Conservation (phyloP, 2,113 vertebrate species). For the Chiloscyllium plagiosum region DNA sequence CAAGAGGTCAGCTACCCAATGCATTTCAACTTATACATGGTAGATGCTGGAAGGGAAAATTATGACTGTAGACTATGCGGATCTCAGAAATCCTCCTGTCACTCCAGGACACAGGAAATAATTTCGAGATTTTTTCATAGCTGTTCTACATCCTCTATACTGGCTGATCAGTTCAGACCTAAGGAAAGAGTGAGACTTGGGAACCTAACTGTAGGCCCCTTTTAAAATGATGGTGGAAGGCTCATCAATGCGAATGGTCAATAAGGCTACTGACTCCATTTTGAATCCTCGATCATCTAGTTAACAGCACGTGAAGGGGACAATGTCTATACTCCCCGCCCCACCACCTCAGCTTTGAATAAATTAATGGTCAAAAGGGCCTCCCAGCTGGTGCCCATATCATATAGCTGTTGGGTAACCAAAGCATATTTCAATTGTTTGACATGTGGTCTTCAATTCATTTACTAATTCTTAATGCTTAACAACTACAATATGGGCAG, state of each 20-base stretch:
- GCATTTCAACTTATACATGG: too few relatives aligned
- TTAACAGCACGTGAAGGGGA: not conserved
- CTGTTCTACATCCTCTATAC: too few relatives aligned
- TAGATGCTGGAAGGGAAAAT: too few relatives aligned
- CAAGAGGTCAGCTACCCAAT: too few relatives aligned
- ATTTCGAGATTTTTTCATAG: too few relatives aligned
- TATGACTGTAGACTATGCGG: too few relatives aligned
- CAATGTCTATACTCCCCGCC: not conserved
- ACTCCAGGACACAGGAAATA: too few relatives aligned
- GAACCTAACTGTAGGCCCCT: not conserved
- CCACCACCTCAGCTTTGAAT: not conserved
- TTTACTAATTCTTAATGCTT: not conserved
- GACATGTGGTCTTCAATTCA: not conserved
- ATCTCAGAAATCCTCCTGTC: too few relatives aligned
- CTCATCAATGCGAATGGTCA: not conserved
- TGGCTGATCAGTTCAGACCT: not conserved
- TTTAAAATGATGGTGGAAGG: not conserved
- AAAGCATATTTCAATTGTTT: not conserved
- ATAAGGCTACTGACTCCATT: not conserved
- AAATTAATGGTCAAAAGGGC: not conserved
- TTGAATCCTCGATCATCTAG: not conserved
- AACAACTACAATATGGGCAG: not conserved
- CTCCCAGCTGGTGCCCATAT: not conserved
- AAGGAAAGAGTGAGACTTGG: not conserved
- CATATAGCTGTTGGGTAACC: not conserved